phyloP scores from a whole-genome alignment of 1,140 invertebrate species.

The Sweltsa coloradensis region DNA sequence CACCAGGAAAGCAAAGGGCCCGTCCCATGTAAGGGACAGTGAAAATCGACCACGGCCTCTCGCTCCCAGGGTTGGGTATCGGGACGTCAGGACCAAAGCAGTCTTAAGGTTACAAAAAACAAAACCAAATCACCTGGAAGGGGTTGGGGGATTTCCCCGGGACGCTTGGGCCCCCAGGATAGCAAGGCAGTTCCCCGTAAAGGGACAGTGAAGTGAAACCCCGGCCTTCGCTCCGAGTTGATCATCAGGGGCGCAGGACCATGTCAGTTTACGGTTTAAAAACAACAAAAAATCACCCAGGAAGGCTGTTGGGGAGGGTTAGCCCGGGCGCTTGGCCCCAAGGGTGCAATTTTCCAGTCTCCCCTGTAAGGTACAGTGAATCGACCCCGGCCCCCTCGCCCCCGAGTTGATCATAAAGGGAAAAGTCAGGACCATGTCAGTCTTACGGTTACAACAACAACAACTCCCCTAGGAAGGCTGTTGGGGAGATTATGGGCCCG shows the following conservation, averaged over 20 bases:
- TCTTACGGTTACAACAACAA: conserved; percentile 31
- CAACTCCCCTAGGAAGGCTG: conserved; percentile 52
- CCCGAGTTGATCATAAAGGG: too few species aligned
- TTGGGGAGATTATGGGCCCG: conserved; percentile 53
- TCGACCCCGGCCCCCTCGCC: conserved; percentile 37
- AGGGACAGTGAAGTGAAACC: conserved; percentile 36
- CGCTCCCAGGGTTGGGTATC: too few species aligned
- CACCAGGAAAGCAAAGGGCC: too few species aligned
- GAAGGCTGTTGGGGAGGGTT: conserved; percentile 50
- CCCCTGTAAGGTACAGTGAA: conserved; percentile 45
- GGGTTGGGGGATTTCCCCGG: conserved; percentile 48
- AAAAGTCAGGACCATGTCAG: conserved; percentile 49
- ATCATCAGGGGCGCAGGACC: conserved; percentile 51
- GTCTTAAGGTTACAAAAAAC: too few species aligned
- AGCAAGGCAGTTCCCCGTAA: conserved; percentile 56
- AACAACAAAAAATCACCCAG: too few species aligned
- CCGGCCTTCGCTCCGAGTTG: conserved; percentile 41
- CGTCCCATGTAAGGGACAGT: too few species aligned
- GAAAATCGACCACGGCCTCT: too few species aligned
- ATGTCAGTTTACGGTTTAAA: too few species aligned
- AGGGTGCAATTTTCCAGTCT: conserved; percentile 56
- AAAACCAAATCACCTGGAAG: conserved; percentile 53
- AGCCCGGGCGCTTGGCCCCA: conserved; percentile 49
- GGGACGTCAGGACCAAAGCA: too few species aligned
- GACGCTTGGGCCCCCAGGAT: conserved; percentile 47